These are phyloP conservation scores for Dromiciops gliroides DNA, from an alignment of 2,113 vertebrate species.

Conservation along the genomic window DNA sequence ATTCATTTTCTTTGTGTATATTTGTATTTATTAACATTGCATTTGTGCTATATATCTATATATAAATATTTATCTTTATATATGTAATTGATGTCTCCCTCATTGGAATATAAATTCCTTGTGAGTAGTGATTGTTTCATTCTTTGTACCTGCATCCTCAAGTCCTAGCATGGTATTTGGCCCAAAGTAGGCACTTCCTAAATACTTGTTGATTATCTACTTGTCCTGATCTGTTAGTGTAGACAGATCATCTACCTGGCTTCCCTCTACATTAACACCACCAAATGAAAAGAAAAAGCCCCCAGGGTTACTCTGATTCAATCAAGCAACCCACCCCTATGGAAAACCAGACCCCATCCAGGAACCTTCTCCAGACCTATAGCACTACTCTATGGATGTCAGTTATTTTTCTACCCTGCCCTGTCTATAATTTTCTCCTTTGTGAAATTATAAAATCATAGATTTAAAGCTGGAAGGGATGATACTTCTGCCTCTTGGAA, in stretches of 20 bases:
- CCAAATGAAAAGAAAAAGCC: no score
- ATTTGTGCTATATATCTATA: no score
- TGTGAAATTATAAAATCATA: not conserved
- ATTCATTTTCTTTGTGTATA: not conserved
- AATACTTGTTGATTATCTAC: not conserved
- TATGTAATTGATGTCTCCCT: not conserved
- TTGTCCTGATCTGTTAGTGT: not conserved
- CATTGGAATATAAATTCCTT: not conserved
- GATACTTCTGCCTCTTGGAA: not conserved
- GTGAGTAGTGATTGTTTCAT: no score
- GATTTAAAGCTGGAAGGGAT: not conserved
- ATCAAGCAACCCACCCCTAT: not conserved
- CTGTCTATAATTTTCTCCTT: no score
- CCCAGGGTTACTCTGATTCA: not conserved
- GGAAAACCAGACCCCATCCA: not conserved
- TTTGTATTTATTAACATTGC: not conserved
- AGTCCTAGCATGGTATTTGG: not conserved
- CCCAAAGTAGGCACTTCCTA: not conserved
- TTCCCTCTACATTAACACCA: not conserved
- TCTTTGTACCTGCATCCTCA: not conserved
- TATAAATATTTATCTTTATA: not conserved
- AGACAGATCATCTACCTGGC: not conserved
- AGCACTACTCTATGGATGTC: not conserved
- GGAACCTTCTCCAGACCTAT: not conserved
- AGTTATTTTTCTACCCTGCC: not conserved